Conservation (phyloP, 2,888 invertebrate species). For the Hypena proboscidalis region DNA sequence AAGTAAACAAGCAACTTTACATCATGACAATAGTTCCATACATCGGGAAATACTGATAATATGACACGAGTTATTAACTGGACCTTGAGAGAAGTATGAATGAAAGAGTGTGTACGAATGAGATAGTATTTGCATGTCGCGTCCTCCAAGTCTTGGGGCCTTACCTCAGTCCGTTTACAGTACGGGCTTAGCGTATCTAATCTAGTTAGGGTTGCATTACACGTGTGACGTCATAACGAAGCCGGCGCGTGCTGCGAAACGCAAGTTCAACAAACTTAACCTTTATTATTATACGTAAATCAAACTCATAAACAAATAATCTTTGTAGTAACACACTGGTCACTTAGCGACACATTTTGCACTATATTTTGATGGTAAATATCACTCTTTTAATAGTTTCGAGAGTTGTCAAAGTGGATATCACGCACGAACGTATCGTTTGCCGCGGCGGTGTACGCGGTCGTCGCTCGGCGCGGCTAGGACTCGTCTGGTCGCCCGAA, state of each 20-base stretch:
- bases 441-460: too few relatives aligned
- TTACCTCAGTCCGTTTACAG: slow-evolving; percentile 55
- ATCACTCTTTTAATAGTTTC: slow-evolving; percentile 24
- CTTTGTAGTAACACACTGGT: slow-evolving; percentile 38
- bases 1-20: slow-evolving; percentile 22
- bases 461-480: slow-evolving; percentile 48
- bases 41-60: slow-evolving; percentile 55
- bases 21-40: slow-evolving; percentile 32
- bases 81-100: slow-evolving; percentile 50
- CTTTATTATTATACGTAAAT: slow-evolving; percentile 50
- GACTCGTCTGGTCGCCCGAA: slow-evolving; percentile 66
- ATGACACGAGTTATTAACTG: slow-evolving; percentile 41
- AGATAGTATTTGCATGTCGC: slow-evolving; percentile 53
- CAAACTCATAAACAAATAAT: slow-evolving; percentile 42
- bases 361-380: slow-evolving; percentile 5
- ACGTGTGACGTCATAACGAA: slow-evolving; percentile 67
- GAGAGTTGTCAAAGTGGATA: slow-evolving; percentile 33
- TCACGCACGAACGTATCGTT: slow-evolving; percentile 44
- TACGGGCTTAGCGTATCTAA: slow-evolving; percentile 72
- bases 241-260: slow-evolving; percentile 67
- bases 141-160: slow-evolving; percentile 55
- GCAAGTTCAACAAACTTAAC: slow-evolving; percentile 81
- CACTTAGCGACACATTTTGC: neutral
- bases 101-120: slow-evolving; percentile 48
- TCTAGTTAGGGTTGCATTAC: slow-evolving; percentile 74